phyloP scores from a whole-genome alignment of 2,797 vertebrate species.

The Aldrovandia affinis region DNA sequence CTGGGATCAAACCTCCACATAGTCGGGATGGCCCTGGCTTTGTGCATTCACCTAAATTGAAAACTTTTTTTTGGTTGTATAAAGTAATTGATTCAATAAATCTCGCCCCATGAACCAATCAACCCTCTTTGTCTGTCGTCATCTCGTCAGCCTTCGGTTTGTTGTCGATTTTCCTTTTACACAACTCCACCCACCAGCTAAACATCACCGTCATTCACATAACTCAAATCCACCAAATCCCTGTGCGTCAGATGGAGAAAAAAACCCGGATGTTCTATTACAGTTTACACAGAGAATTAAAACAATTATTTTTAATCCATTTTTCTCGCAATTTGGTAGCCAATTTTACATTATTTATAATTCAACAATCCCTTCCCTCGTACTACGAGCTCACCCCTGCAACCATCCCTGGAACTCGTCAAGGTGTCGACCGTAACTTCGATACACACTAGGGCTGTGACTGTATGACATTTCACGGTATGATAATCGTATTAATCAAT shows the following conservation, averaged over 20 bases:
- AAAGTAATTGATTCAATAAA: slow-evolving; percentile 73
- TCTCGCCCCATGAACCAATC: slow-evolving; percentile 70
- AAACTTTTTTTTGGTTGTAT: slow-evolving; percentile 69
- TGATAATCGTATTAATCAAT: too few species aligned
- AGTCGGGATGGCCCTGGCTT: slow-evolving; percentile 60
- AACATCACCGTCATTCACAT: neutral
- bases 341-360: too few species aligned
- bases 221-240: neutral
- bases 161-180: slow-evolving; percentile 33
- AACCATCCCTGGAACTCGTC: too few species aligned
- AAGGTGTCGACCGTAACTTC: too few species aligned
- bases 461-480: too few species aligned
- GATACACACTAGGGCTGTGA: too few species aligned
- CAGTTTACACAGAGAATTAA: too few species aligned
- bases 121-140: slow-evolving; percentile 28
- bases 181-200: neutral
- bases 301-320: too few species aligned
- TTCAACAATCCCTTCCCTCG: too few species aligned
- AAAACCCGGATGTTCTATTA: too few species aligned
- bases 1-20: slow-evolving; percentile 77
- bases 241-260: neutral
- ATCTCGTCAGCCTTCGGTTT: slow-evolving; percentile 11
- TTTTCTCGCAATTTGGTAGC: too few species aligned
- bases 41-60: slow-evolving; percentile 56
- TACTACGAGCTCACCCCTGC: too few species aligned